Percentiles rank a stretch among this genome's conserved stretches.
Conservation (phyloP, 2,113 vertebrate species). For the Oncorhynchus keta region DNA sequence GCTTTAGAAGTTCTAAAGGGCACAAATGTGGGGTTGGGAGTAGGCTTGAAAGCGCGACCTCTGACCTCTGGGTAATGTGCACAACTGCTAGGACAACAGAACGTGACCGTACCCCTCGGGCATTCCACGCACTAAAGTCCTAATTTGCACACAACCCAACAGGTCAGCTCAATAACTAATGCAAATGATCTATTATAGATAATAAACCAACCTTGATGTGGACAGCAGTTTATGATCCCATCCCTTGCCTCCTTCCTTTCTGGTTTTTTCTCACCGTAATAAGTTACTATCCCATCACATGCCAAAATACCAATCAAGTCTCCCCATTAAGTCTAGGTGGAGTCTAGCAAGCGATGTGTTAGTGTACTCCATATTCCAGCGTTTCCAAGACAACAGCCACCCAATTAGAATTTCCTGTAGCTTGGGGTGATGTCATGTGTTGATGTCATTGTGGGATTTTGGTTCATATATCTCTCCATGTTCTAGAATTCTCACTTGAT, state of each 20-base stretch:
- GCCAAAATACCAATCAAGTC: not conserved
- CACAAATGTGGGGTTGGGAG: not conserved
- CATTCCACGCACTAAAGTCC: not conserved
- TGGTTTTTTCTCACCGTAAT: not conserved
- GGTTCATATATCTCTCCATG: not conserved
- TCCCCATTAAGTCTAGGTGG: not conserved
- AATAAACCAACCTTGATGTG: not conserved
- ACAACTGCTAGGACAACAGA: not conserved
- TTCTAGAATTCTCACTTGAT: slow-evolving; percentile 9
- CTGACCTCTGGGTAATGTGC: not conserved
- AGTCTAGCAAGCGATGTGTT: not conserved
- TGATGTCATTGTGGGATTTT: slow-evolving; percentile 12
- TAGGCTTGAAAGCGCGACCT: not conserved
- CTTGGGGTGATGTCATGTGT: not conserved
- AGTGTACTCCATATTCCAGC: slow-evolving; percentile 17
- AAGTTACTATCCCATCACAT: not conserved
- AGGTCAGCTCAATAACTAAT: slow-evolving; percentile 52
- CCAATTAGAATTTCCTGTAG: slow-evolving; percentile 23
- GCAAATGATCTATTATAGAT: not conserved
- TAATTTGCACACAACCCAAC: slow-evolving; percentile 29
- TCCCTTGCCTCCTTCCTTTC: not conserved
- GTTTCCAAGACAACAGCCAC: slow-evolving; percentile 33
- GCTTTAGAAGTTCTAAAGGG: not conserved
- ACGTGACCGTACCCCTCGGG: not conserved
- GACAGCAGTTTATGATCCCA: not conserved